Evolutionary conservation across 2,113 vertebrate species (phyloP), one percentile per base, ranked within the genome.

Genomic region (Sakesphorus luctuosus): DNA sequence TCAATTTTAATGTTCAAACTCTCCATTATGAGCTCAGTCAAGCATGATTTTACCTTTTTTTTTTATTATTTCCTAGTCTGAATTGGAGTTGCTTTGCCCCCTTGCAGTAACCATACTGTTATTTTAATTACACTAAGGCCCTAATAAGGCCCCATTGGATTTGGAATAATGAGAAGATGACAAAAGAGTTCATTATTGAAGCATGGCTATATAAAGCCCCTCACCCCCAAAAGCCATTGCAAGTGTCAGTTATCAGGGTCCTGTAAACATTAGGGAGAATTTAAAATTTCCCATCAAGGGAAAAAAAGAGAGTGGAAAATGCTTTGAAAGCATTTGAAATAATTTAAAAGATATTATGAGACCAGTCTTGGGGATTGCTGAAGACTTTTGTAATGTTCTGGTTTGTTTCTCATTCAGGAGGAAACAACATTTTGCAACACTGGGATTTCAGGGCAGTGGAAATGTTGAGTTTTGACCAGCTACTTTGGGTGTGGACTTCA

Each of bases 351-450:
- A 47, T 53, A 66, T 35, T 84, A 31, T 7, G 18, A 86, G 65
- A 90, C 35, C 35, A 14, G 11, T 4, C 21, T 46, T 38, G 67
- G 40, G 69, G 55, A 36, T 58, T 77, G 46, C 35, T 63, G 53
- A 74, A 88, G 38, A 88, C 63, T 94, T 86, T 88, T 66, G 46
- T 74, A 91, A 90, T n/a, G 40, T 56, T 78, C 18, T 92, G 1
- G 36, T 92, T 95, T 93, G 24, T 10, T 84, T 91, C 47, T 71
- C 43, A 68, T 94, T 92, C 55, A 52, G 47, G 77, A 74, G 47
- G 50, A 93, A 83, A 63, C 3, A 9, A 65, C 65, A 53, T 96
- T 96, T 95, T 94, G 93, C 80, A 96, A 93, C 69, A 21, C 7
- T 72, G 58, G 10, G 6, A 23, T 96, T 97, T 88, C 90, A 78